phyloP scores from a whole-genome alignment of 2,888 invertebrate genomes.

The Caenorhabditis zanzibari region DNA sequence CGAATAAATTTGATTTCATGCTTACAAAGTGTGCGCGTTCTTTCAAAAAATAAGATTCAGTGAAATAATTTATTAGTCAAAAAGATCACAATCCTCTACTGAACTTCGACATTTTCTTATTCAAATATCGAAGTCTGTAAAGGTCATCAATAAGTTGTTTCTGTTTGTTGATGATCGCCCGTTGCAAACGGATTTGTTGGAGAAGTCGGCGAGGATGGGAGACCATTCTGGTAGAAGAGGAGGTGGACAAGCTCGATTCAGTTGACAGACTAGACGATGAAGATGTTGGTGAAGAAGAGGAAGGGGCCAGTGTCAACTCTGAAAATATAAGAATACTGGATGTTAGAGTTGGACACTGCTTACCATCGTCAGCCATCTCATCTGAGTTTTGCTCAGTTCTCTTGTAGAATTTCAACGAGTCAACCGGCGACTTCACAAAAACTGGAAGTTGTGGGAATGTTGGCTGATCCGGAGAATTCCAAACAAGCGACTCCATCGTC shows the following conservation, averaged over 20 bases:
- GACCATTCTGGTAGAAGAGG: neutral
- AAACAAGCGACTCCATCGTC: neutral
- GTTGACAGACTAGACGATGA: neutral
- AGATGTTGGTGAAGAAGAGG: neutral
- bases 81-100: slow-evolving; percentile 1
- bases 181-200: slow-evolving; percentile 7
- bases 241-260: neutral
- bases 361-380: slow-evolving; percentile 50
- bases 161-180: slow-evolving; percentile 21
- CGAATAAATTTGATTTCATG: no score
- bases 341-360: neutral
- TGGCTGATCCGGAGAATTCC: slow-evolving; percentile 22
- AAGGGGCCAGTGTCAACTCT: neutral
- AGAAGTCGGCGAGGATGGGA: neutral
- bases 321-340: neutral
- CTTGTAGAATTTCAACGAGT: slow-evolving; percentile 40
- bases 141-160: slow-evolving; percentile 25
- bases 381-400: neutral
- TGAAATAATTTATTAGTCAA: slow-evolving; percentile 7
- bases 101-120: neutral
- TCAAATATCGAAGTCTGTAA: neutral
- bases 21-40: no score
- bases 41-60: no score
- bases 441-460: slow-evolving; percentile 39
- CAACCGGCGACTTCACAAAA: slow-evolving; percentile 46